phyloP scores from a whole-genome alignment of 2,113 vertebrate species.

The Thalassoma bifasciatum region DNA sequence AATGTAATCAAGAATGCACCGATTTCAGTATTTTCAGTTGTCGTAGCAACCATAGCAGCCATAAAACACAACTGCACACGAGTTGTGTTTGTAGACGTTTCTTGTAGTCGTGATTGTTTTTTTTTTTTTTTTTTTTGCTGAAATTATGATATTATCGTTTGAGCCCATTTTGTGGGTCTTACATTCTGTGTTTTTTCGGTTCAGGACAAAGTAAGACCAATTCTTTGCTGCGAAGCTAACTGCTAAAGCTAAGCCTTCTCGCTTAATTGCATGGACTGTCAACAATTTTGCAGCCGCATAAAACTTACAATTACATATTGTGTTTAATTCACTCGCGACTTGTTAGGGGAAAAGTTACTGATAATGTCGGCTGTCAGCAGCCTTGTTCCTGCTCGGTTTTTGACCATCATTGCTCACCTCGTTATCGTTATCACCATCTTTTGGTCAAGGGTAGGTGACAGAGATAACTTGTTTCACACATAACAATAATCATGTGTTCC shows the following conservation, averaged over 20 bases:
- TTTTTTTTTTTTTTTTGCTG: no score
- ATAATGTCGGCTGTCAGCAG: slow-evolving; percentile 84
- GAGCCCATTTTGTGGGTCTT: no score
- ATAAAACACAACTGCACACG: no score
- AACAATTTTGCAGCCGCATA: no score
- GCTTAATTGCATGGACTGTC: no score
- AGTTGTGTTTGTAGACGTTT: rapidly evolving
- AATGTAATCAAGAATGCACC: slow-evolving; percentile 24
- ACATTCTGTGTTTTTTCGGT: not conserved
- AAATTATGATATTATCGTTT: not conserved
- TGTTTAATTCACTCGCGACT: not conserved
- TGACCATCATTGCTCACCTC: slow-evolving; percentile 88
- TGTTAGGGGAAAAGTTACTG: not conserved
- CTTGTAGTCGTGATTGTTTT: not conserved
- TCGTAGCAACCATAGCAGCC: slow-evolving; percentile 75
- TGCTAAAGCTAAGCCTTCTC: slow-evolving; percentile 5
- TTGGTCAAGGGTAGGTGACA: slow-evolving; percentile 88
- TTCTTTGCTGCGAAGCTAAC: not conserved
- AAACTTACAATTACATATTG: not conserved
- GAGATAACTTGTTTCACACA: not conserved
- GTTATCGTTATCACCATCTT: slow-evolving; percentile 92
- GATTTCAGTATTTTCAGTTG: slow-evolving; percentile 27
- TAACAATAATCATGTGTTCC: not conserved
- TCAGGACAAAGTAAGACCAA: not conserved
- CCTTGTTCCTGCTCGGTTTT: slow-evolving; percentile 88